Evolutionary conservation across 2,888 invertebrate genomes (phyloP).

Genomic region (Drosophila melanosoma): DNA sequence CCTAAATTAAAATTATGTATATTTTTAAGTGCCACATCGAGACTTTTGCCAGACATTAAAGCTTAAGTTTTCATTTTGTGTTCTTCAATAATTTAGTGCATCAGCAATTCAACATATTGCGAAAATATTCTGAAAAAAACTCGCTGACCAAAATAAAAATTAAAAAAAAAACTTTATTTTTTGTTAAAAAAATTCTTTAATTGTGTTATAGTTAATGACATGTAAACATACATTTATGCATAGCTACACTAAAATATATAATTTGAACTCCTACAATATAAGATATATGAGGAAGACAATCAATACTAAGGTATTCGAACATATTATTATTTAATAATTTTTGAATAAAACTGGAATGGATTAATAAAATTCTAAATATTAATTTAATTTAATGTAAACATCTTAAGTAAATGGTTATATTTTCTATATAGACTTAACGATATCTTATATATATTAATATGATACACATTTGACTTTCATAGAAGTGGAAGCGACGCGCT

Average conservation of each 20-base stretch:
- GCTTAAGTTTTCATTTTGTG: conserved; percentile 30
- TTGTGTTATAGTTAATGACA: conserved; percentile 40
- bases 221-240: conserved; percentile 55
- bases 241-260: conserved; percentile 25
- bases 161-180: conserved; percentile 12
- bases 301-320: background rate
- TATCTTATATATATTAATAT: background rate
- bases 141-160: conserved; percentile 45
- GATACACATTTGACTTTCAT: conserved; percentile 6
- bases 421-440: background rate
- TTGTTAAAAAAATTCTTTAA: conserved; percentile 19
- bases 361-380: background rate
- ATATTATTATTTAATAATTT: conserved; percentile 5
- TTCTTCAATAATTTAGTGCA: conserved; percentile 21
- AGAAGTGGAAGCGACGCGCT: conserved; percentile 67
- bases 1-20: background rate
- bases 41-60: conserved; percentile 18
- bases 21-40: conserved; percentile 14
- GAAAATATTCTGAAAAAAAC: conserved; percentile 51
- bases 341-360: background rate
- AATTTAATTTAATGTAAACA: background rate
- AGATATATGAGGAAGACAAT: background rate
- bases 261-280: conserved; percentile 28
- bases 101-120: conserved; percentile 71
- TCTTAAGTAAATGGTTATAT: background rate